These are phyloP conservation scores for Hymenochirus boettgeri DNA, from an alignment of 2,113 vertebrate species.

Conservation along the genomic window DNA sequence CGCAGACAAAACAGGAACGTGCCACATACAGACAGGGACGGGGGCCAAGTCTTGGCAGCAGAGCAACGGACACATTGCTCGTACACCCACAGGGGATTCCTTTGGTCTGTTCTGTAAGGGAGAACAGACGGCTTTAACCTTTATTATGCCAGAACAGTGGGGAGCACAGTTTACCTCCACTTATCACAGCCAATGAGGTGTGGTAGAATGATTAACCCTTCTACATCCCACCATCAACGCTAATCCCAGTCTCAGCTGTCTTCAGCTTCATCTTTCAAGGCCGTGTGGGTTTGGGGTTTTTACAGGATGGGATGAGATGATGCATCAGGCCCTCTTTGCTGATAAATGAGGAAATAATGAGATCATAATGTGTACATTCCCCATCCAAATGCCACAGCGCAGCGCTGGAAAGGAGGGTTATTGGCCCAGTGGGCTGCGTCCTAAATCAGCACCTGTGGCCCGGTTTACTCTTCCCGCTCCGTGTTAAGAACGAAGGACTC, in stretches of 20 bases:
- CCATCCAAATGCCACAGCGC: neutral
- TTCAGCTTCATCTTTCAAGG: too few relatives aligned
- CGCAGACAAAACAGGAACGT: slow-evolving; percentile 8
- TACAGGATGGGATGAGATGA: too few relatives aligned
- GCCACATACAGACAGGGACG: slow-evolving; percentile 3
- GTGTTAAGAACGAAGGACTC: slow-evolving; percentile 15
- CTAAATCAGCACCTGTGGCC: slow-evolving; percentile 37
- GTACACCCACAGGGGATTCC: slow-evolving; percentile 16
- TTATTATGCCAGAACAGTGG: slow-evolving; percentile 22
- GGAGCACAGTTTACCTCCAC: slow-evolving; percentile 4
- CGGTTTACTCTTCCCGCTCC: slow-evolving; percentile 18
- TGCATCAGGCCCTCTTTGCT: too few relatives aligned
- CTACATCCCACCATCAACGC: too few relatives aligned
- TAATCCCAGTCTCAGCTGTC: too few relatives aligned
- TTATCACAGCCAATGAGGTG: slow-evolving; percentile 22
- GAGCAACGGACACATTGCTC: slow-evolving; percentile 17
- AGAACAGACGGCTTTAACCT: slow-evolving; percentile 39
- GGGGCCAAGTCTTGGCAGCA: slow-evolving; percentile 31
- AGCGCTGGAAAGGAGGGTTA: slow-evolving; percentile 3
- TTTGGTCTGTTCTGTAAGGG: slow-evolving; percentile 28
- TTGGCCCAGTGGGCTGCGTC: slow-evolving; percentile 17
- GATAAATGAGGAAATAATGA: neutral
- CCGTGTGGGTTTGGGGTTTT: too few relatives aligned
- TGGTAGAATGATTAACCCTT: slow-evolving; percentile 12
- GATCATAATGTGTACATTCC: slow-evolving; percentile 11